Percentiles rank a stretch among this genome's conserved stretches.
Conservation (phyloP, 2,113 vertebrate genomes). For the Petrocephalus zakoni region DNA sequence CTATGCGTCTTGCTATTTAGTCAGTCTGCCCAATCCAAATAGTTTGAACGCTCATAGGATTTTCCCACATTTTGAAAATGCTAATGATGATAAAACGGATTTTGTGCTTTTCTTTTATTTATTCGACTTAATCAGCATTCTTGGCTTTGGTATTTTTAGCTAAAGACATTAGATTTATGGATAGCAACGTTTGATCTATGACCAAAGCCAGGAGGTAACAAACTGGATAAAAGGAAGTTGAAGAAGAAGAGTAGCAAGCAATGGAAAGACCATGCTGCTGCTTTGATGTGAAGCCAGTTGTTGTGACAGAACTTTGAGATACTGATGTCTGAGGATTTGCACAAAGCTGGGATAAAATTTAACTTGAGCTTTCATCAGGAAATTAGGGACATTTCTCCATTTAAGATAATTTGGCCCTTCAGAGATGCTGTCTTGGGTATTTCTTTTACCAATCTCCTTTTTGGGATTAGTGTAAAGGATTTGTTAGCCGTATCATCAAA, state of each 20-base stretch:
- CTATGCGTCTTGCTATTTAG: no score
- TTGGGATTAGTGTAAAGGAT: neutral
- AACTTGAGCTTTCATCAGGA: neutral
- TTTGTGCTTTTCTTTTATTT: neutral
- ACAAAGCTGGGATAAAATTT: neutral
- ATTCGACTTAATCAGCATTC: conserved; percentile 3
- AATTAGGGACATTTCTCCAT: neutral
- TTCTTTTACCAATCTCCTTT: neutral
- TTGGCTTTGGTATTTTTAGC: neutral
- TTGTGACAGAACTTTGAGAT: neutral
- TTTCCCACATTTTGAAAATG: neutral
- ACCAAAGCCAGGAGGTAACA: neutral
- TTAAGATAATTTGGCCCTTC: neutral
- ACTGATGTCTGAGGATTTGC: neutral
- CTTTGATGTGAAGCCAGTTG: neutral
- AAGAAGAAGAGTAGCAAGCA: neutral
- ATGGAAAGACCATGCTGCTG: neutral
- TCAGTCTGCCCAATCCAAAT: neutral
- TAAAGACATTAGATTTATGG: conserved; percentile 10
- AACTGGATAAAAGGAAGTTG: neutral
- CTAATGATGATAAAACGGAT: neutral
- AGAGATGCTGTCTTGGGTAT: neutral
- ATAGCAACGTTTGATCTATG: neutral
- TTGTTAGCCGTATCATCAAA: neutral
- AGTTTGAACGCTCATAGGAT: neutral